Base-by-base conservation (phyloP, 2,888 invertebrate genomes). In the Oscheius sp. region DNA sequence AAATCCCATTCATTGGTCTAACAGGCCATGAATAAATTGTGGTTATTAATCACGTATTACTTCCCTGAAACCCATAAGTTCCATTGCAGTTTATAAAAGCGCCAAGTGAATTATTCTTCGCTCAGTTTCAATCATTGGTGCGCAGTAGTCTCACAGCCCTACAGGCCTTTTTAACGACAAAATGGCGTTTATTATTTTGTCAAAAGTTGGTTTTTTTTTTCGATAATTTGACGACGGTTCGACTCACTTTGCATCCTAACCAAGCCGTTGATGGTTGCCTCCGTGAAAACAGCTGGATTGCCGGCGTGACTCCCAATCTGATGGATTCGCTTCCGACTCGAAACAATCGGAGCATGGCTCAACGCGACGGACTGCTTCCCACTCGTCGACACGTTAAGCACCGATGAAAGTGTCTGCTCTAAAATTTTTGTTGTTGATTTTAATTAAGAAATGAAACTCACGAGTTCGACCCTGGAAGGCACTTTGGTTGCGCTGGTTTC, bases 281-380 rank as follows among this genome's bases (percentile, higher is more conserved):
- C 67, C 15, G 45, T 27, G 17, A 58, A 8, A 27, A 46, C 23
- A 5, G 23, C 6, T 15, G 57, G 46, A 37, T 68, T 33, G 29
- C 63, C 20, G 45, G 37, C 12, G 17, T 70, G 45, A 17, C 23
- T 50, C 25, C 31, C 63, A 45, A 55, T 50, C 37, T 61, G 58
- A 53, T 72, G 72, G 8, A 68, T 34, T 33, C 76, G 64, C 42
- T 79, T 80, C 29, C 78, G 63, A 8, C 72, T 72, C 4, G 78
- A 58, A 5, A 79, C 69, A n/a, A 79, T 31, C 10, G 80, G 80
- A 2, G 80, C 80, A 29, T 76, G 76, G 15, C 72, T 70, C 17
- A 70, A 34, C 8, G 34, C 20, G 12, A 71, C 53, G 5, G 39
- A 23, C 31, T 53, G 42, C 42, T 71, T 50, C 1, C 27, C 23